These are phyloP conservation scores for Harpalus rufipes DNA, from an alignment of 2,888 invertebrate species.

Conservation along the genomic window DNA sequence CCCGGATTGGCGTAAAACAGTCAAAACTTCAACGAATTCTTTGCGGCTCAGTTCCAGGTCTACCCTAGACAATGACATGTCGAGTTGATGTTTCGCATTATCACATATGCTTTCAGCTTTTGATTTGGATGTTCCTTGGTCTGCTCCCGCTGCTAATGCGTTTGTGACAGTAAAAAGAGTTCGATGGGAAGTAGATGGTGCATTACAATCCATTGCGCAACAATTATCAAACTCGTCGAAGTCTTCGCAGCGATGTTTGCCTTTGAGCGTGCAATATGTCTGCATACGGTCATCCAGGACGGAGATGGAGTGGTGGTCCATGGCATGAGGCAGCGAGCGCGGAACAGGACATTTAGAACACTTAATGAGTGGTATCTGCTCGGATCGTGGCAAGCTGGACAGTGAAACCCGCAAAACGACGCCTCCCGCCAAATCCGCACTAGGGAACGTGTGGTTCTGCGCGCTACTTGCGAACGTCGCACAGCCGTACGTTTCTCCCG, in stretches of 20 bases:
- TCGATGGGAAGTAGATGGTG: constrained; percentile 57
- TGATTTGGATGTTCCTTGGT: constrained; percentile 71
- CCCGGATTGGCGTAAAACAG: constrained; percentile 75
- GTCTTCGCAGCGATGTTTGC: constrained; percentile 88
- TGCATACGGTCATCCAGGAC: constrained; percentile 85
- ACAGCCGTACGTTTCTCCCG: constrained; percentile 81
- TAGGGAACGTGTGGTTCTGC: constrained; percentile 86
- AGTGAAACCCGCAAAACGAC: constrained; percentile 82
- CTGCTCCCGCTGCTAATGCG: constrained; percentile 1
- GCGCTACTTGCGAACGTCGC: constrained; percentile 79
- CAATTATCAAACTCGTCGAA: constrained; percentile 83
- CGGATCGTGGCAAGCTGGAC: constrained; percentile 86
- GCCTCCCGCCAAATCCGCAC: constrained; percentile 83
- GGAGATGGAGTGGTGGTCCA: constrained; percentile 71
- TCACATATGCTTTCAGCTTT: constrained; percentile 70
- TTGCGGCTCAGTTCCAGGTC: constrained; percentile 76
- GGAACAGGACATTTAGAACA: constrained; percentile 68
- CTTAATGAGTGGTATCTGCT: constrained; percentile 75
- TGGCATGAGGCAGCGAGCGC: constrained; percentile 72
- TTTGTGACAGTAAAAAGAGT: constrained; percentile 33
- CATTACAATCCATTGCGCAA: constrained; percentile 58
- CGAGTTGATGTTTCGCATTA: constrained; percentile 70
- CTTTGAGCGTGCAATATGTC: constrained; percentile 85
- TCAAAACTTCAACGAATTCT: constrained; percentile 76
- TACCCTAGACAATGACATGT: constrained; percentile 74